Percentiles rank a stretch among this genome's conserved stretches.
Evolutionary conservation across 2,797 vertebrate species (phyloP).

Genomic region (Eulemur albifrons): DNA sequence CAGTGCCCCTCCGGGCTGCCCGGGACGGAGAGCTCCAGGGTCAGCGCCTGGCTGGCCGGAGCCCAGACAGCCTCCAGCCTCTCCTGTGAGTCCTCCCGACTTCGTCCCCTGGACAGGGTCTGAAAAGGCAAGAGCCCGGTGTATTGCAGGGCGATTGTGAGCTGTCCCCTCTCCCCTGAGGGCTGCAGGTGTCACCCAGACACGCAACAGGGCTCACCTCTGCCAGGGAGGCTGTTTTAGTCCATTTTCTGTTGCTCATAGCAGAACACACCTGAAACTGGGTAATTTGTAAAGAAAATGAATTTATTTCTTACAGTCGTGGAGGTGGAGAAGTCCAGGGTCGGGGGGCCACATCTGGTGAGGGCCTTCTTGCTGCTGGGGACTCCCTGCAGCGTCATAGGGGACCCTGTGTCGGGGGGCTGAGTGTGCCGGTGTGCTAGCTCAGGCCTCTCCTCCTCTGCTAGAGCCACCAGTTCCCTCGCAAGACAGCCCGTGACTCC

Average conservation of each 20-base stretch:
- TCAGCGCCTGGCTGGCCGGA: background rate
- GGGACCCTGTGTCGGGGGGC: background rate
- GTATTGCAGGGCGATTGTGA: background rate
- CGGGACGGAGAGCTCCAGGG: background rate
- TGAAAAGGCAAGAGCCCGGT: background rate
- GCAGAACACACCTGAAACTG: background rate
- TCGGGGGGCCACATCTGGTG: background rate
- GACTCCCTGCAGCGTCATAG: background rate
- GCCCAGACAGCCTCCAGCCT: background rate
- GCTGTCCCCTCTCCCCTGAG: no score
- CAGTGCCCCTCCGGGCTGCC: accelerated
- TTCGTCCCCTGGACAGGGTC: background rate
- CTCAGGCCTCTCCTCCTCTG: background rate
- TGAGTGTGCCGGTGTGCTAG: background rate
- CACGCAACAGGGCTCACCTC: background rate
- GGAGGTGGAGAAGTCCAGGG: background rate
- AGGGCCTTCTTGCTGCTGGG: background rate
- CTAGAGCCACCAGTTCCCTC: background rate
- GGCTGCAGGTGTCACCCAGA: background rate
- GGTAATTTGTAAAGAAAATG: background rate
- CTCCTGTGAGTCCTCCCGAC: background rate
- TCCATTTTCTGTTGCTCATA: background rate
- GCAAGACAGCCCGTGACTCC: background rate
- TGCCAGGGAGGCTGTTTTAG: background rate
- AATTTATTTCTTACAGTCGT: background rate